Evolutionary conservation across 2,797 vertebrate genomes (phyloP).

Genomic region (Lepilemur septentrionalis): DNA sequence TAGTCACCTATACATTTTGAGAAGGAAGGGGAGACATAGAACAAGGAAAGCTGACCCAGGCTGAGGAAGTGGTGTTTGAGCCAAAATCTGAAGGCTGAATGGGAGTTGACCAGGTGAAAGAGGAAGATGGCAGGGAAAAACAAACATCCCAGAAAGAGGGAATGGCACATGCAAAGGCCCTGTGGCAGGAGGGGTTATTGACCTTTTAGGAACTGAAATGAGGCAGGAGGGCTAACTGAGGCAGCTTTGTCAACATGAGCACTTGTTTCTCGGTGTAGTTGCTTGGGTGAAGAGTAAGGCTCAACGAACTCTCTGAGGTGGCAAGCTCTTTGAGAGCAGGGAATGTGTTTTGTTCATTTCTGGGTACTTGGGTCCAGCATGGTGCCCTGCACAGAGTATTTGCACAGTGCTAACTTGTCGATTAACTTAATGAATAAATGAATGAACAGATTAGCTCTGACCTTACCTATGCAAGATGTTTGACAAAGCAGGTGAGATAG

Average conservation of each 20-base stretch:
- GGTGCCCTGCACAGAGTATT: neutral
- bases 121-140: neutral
- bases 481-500: neutral
- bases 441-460: neutral
- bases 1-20: neutral
- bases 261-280: neutral
- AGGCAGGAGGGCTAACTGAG: neutral
- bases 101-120: neutral
- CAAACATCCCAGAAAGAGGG: neutral
- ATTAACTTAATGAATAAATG: neutral
- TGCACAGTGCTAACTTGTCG: neutral
- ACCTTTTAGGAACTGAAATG: neutral
- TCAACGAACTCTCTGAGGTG: neutral
- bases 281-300: neutral
- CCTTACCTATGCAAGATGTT: neutral
- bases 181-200: neutral
- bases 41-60: neutral
- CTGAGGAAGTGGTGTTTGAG: neutral
- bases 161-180: neutral
- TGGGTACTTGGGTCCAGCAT: neutral
- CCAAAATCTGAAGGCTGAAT: neutral
- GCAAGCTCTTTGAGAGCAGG: neutral
- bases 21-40: neutral
- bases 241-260: neutral
- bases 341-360: neutral